phyloP scores from a whole-genome alignment of 2,797 vertebrate species.

The Miichthys miiuy region DNA sequence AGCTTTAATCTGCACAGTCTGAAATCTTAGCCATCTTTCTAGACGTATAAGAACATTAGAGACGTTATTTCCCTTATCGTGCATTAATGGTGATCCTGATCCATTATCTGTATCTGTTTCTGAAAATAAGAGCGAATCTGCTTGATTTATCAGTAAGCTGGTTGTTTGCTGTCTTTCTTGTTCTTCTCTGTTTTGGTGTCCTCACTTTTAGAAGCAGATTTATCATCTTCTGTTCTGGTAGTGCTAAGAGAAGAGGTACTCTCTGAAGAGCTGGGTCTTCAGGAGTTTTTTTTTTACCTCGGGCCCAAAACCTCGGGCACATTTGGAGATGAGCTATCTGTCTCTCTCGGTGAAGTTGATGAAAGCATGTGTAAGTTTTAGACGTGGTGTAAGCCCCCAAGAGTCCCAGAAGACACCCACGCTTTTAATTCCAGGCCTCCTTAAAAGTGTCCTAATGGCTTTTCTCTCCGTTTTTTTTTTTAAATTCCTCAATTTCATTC shows the following conservation, averaged over 20 bases:
- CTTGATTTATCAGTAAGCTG: background rate
- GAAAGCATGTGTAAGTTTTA: background rate
- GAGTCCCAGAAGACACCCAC: background rate
- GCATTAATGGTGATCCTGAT: background rate
- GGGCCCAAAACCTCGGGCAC: background rate
- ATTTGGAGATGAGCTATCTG: background rate
- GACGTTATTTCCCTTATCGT: background rate
- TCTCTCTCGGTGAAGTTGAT: background rate
- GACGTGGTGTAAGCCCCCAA: no score
- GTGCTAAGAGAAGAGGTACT: no score
- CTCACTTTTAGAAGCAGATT: no score
- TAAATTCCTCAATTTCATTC: background rate
- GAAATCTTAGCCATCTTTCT: background rate
- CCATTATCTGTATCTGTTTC: background rate
- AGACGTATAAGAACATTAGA: background rate
- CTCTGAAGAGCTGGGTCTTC: no score
- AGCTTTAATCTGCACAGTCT: background rate
- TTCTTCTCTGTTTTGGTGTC: background rate
- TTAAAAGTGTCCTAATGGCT: background rate
- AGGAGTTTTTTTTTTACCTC: background rate
- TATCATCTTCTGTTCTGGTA: no score
- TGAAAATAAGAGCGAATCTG: background rate
- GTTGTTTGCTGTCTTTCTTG: background rate
- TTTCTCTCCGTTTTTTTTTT: background rate
- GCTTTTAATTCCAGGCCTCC: slow-evolving; percentile 13